Conservation (phyloP, 1,140 invertebrate genomes). For the Cepaea nemoralis region DNA sequence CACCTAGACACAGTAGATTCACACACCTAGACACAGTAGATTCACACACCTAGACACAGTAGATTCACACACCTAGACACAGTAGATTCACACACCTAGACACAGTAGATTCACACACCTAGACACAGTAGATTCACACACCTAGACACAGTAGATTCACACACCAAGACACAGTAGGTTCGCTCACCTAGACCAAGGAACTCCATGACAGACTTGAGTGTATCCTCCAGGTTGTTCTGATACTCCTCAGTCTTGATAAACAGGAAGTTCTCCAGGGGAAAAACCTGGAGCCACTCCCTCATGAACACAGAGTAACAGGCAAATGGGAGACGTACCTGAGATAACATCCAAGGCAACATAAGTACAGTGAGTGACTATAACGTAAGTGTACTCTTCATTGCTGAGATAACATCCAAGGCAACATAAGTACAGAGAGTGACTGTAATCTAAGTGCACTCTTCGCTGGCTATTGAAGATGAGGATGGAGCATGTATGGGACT, state of each 20-base stretch:
- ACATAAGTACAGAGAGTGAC: too few relatives aligned
- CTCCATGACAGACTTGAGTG: conserved; percentile 33
- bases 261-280: conserved; percentile 25
- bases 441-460: too few relatives aligned
- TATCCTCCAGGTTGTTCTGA: conserved; percentile 6
- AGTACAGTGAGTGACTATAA: not conserved
- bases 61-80: too few relatives aligned
- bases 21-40: too few relatives aligned
- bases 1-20: too few relatives aligned
- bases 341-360: not conserved
- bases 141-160: not conserved
- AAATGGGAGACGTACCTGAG: conserved; percentile 37
- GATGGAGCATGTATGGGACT: too few relatives aligned
- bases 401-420: too few relatives aligned
- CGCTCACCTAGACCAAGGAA: conserved; percentile 35
- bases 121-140: not conserved
- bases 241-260: conserved; percentile 37
- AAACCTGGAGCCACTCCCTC: conserved; percentile 37
- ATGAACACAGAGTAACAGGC: conserved; percentile 40
- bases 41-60: too few relatives aligned
- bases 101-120: too few relatives aligned
- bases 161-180: not conserved
- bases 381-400: too few relatives aligned
- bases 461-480: too few relatives aligned
- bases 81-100: too few relatives aligned